Evolutionary conservation across 2,888 invertebrate genomes (phyloP), one percentile per base, ranked within the genome.

Genomic region (Caenorhabditis angaria): DNA sequence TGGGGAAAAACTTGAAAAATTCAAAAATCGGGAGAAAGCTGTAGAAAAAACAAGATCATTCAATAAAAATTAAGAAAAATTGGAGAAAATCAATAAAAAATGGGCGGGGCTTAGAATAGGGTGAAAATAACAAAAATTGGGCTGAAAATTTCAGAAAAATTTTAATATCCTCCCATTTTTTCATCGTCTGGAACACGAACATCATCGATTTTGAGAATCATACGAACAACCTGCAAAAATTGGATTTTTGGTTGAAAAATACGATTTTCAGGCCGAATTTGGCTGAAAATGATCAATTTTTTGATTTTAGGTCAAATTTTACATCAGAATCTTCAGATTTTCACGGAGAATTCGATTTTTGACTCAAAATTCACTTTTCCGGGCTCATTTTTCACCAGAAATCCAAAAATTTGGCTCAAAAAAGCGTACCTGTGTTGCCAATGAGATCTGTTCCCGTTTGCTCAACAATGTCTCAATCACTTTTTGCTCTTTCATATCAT

Each of bases 181-280:
- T 86, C 82, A 72, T 89, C 89, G 61, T 88, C 89, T 55, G 91
- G 90, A 69, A 91, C 91, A 81, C 92, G 92, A 50, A 99, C 94
- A 88, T 99, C 99, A 88, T 99, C 99, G 72, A 99, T 99, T 90
- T 99, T 99, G 80, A 99, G 91, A 80, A 99, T 97, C 99, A 99
- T 99, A 89, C 97, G 96, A 61, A 97, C 97, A 76, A 99, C 91
- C 83, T 84, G 64, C 65, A 58, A 65, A 35, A 22, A 70, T 60
- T 50, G 22, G 48, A 27, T 2, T 55, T 25, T 27, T 27, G n/a
- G n/a, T n/a, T n/a, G n/a, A n/a, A n/a, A n/a, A n/a, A n/a, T n/a
- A n/a, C n/a, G n/a, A n/a, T n/a, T n/a, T n/a, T n/a, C n/a, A n/a
- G n/a, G n/a, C 27, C 24, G 55, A 8, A 22, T 29, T 28, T 22